Evolutionary conservation across 2,888 invertebrate genomes (phyloP), one percentile per base, ranked within the genome.

Genomic region (Dryobota labecula): DNA sequence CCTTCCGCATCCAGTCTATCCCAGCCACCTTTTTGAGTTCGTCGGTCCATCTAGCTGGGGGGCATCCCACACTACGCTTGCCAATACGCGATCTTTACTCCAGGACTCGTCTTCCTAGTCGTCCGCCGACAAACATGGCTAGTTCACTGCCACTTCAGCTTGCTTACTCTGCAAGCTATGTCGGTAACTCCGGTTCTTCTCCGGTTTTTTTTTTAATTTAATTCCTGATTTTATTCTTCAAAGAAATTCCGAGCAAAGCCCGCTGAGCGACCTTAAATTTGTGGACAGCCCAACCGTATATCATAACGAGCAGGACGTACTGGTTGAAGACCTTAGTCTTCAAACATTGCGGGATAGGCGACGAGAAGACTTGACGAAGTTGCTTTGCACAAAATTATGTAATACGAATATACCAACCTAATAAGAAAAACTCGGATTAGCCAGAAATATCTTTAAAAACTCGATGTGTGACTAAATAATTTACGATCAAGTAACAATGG

Each of bases 401-500:
- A 24, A 43, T 27, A 27, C 1, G 0, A 41, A 27, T 33, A 15
- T n/a, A 6, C 5, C 15, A 15, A 38, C 11, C 5, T 38, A 30
- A n/a, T 27, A 27, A 41, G 30, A 47, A 75, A 76, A 49, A n/a
- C 30, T 33, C 18, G 47, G n/a, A 65, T 57, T 47, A 45, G n/a
- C 13, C 6, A 56, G 24, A 45, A 41, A 49, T 30, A 24, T 24
- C 20, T 41, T n/a, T n/a, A n/a, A 62, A 57, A 71, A 62, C 13
- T 18, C 7, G 11, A 64, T 53, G 30, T 57, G 53, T 69, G 53
- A 56, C 63, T 49, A 57, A 64, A 75, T 47, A 56, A 47, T 70
- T 67, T 41, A 73, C 43, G 43, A 56, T 56, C 51, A 36, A 56
- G 7, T 53, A 70, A 76, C 70, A 76, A 81, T 81, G 60, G 1